Conservation (phyloP, 92 coral and sea anemone genomes). For the Zoanthus gigantus region DNA sequence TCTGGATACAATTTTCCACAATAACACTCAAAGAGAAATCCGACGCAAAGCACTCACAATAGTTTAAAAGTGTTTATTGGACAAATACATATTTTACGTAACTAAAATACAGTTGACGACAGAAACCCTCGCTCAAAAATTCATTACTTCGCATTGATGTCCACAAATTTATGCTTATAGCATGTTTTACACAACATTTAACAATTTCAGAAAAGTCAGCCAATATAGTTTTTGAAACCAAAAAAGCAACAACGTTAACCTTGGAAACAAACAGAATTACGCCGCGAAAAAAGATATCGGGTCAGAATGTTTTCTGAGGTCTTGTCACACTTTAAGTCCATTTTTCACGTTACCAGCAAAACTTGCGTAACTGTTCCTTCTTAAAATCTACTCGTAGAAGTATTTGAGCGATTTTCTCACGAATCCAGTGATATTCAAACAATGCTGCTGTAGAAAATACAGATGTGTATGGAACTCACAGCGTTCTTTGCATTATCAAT, state of each 20-base stretch:
- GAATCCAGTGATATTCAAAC: not conserved
- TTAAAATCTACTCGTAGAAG: not conserved
- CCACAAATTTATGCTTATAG: not conserved
- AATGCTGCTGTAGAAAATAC: not conserved
- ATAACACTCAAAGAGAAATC: not conserved
- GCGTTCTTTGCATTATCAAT: constrained; percentile 14
- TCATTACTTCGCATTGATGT: not conserved
- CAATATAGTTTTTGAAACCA: not conserved
- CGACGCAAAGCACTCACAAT: not conserved
- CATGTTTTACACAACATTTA: not conserved
- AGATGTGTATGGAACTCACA: constrained; percentile 27
- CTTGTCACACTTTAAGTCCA: constrained; percentile 28
- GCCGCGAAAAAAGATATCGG: not conserved
- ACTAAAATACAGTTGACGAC: not conserved
- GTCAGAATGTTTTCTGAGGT: not conserved
- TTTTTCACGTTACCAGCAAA: not conserved
- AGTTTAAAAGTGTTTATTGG: not conserved
- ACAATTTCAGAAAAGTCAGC: not conserved
- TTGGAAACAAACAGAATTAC: not conserved
- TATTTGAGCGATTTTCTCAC: not conserved
- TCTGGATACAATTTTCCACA: not conserved
- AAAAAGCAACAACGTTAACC: not conserved
- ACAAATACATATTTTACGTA: not conserved
- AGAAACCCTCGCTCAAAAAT: constrained; percentile 28
- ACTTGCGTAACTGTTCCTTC: not conserved